Percentiles rank a stretch among this genome's conserved stretches.
Evolutionary conservation across 1,140 invertebrate species (phyloP).

Genomic region (Helicoverpa armigera): DNA sequence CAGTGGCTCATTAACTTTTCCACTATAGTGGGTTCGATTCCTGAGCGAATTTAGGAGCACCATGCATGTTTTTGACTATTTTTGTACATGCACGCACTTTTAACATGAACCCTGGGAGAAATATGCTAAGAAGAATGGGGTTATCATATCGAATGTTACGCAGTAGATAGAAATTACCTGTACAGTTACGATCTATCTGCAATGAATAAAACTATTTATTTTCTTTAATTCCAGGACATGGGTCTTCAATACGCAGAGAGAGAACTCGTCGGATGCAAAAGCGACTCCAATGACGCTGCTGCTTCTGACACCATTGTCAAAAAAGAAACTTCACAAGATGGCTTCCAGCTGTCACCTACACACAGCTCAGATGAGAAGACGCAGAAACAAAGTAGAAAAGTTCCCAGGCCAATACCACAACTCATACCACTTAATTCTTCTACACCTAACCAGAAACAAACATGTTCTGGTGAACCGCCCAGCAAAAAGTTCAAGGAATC

Average conservation of each 20-base stretch:
- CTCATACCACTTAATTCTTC: constrained; percentile 89
- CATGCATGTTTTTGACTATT: no score
- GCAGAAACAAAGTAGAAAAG: constrained; percentile 83
- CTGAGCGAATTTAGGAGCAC: no score
- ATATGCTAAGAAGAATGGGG: no score
- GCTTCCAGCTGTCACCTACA: constrained; percentile 56
- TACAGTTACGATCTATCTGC: neutral
- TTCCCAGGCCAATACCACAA: constrained; percentile 89
- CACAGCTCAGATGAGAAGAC: constrained; percentile 63
- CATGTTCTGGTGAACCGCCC: constrained; percentile 72
- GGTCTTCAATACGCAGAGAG: constrained; percentile 74
- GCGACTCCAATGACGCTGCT: constrained; percentile 78
- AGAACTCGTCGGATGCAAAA: constrained; percentile 75
- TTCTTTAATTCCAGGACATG: constrained; percentile 78
- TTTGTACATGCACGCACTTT: no score
- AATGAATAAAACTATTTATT: constrained; percentile 32
- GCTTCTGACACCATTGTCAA: constrained; percentile 61
- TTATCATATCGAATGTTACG: no score
- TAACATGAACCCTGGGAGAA: no score
- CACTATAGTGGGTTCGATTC: no score
- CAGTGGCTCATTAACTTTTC: no score
- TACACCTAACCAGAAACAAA: constrained; percentile 76
- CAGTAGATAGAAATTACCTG: no score
- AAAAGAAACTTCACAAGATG: constrained; percentile 57
- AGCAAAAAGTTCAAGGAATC: constrained; percentile 78